A percentile compares a stretch with the other conserved stretches of the same genome.
Evolutionary conservation across 2,113 vertebrate genomes (phyloP).

Genomic region (Oreochromis spilurus): DNA sequence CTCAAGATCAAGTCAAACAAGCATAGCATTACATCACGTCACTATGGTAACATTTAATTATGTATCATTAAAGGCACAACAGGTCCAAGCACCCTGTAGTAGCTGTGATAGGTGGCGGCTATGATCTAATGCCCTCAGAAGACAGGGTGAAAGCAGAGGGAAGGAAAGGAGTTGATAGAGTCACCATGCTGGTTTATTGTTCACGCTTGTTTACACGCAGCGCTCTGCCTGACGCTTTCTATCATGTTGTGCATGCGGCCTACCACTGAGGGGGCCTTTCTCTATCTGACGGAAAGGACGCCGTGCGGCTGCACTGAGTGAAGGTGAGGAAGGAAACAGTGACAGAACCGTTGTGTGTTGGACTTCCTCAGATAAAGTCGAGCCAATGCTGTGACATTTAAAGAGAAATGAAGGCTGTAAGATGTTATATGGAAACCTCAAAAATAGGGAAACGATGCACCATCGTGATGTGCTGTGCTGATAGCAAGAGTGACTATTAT

Average conservation of each 20-base stretch:
- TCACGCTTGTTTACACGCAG: constrained; percentile 11
- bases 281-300: constrained; percentile 29
- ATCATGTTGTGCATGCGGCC: constrained; percentile 28
- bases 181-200: constrained; percentile 32
- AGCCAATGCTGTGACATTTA: neutral
- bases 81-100: neutral
- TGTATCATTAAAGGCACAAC: neutral
- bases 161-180: neutral
- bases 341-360: constrained; percentile 15
- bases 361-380: constrained; percentile 30
- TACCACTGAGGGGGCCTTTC: constrained; percentile 17
- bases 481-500: neutral
- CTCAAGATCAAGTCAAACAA: neutral
- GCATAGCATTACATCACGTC: neutral
- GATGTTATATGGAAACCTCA: neutral
- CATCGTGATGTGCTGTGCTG: neutral
- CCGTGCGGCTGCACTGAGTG: neutral
- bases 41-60: neutral
- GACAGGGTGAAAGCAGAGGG: neutral
- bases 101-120: constrained; percentile 12
- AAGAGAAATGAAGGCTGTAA: neutral
- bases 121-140: neutral
- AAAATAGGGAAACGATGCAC: neutral
- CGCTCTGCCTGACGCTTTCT: neutral
- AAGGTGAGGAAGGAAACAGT: constrained; percentile 47